Base-by-base conservation (phyloP, 2,797 vertebrate species). In the Merluccius polli region DNA sequence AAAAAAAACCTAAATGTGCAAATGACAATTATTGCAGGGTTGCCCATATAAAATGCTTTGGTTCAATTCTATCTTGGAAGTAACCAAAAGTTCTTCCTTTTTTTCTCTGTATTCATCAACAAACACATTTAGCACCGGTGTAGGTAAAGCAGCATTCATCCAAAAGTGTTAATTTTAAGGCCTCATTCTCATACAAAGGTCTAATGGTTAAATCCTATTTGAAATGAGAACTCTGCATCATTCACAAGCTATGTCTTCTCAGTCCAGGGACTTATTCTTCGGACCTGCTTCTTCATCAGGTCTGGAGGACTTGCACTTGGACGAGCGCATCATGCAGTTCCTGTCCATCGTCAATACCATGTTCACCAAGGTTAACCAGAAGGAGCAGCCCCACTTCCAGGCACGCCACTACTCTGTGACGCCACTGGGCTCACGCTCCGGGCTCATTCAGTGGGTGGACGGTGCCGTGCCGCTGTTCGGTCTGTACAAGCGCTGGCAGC, bases 261-360 rank as follows among this genome's bases (percentile, higher is more conserved):
- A 65, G 59, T 24, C 9, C 0, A 27, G 16, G 44, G 18, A 18
- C 24, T 12, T 27, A 24, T 10, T n/a, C n/a, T n/a, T n/a, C n/a
- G n/a, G n/a, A n/a, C n/a, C n/a, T n/a, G n/a, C 44, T 10, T 21
- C 2, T 31, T 9, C 0, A 73, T 76, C 82, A 99, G 98, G 98
- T 71, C 89, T 99, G 84, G 98, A 99, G 89, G 98, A 99, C 85
- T 92, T 99, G 78, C 98, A 99, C 78, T 88, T 99, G 35, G 98
- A 99, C 73, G 98, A 99, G 84, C 95, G 98, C 80, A 99, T 99
- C 89, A 99, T 99, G 98, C 98, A 99, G 48, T 99, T 99, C 82
- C 77, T 99, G 44, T 99, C 98, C 0, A 99, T 99, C 1, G 98
- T 99, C 81, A 99, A 99, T 91, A 99, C 97, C 12, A 99, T 99